Evolutionary conservation across 2,113 vertebrate species (phyloP), one percentile per base, ranked within the genome.

Genomic region (Otis tarda): DNA sequence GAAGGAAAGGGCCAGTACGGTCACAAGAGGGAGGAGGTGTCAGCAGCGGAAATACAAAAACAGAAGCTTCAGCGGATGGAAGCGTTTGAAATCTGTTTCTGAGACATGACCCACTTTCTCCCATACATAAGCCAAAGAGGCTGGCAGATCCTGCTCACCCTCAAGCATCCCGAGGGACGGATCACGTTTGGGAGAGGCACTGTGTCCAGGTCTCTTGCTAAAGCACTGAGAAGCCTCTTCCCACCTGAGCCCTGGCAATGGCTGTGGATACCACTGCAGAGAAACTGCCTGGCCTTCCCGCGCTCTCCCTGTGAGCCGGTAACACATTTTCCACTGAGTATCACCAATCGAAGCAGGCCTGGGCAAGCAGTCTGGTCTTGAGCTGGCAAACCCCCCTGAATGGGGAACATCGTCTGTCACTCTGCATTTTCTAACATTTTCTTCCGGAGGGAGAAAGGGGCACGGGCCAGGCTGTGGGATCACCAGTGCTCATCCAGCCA

Each of bases 101-200:
- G 91, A 90, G 85, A 37, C 9, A 3, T 95, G 94, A 95, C 74
- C 77, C 89, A 94, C 85, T 93, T 96, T 96, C 86, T 88, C 57
- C 37, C 1, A 0, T 20, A 59, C 59, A 53, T 8, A 41, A 90
- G 75, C 69, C 78, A 77, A 61, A n/a, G 78, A 69, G 76, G 64
- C 61, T 90, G 96, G 78, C 93, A 94, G 94, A n/a, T 79, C 60
- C 59, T 24, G 28, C 64, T 64, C n/a, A 9, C 12, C 30, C 59
- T 27, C 0, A 0, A 86, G 77, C 86, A 75, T 14, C 76, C 53
- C 1, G 0, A 67, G 86, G 4, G 59, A 79, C 1, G 19, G 78
- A 50, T 4, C 1, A 2, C 2, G 14, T 56, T 47, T 7, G 0
- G 52, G 33, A 87, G 27, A 70, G 64, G 49, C 43, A 14, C 49